Evolutionary conservation across 2,888 invertebrate genomes (phyloP).

Genomic region (Isoperla grammatica): DNA sequence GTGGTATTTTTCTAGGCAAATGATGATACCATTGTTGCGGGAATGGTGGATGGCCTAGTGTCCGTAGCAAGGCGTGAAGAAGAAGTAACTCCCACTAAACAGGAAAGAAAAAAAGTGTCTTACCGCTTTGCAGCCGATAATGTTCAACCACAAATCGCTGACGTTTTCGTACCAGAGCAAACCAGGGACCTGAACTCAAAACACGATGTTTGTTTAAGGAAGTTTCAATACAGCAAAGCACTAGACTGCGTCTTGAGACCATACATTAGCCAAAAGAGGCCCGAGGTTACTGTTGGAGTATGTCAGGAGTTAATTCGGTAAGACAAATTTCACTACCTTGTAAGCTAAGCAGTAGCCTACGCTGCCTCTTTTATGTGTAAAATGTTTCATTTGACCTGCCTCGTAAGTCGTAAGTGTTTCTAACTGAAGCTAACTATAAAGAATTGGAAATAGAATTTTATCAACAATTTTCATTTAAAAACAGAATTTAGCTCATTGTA

Average conservation of each 20-base stretch:
- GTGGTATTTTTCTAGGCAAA: slow-evolving; percentile 20
- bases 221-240: slow-evolving; percentile 78
- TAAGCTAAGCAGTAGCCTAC: too few species aligned
- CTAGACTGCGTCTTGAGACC: slow-evolving; percentile 62
- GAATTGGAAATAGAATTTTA: too few species aligned
- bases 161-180: slow-evolving; percentile 49
- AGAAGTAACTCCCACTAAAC: slow-evolving; percentile 42
- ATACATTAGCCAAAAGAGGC: slow-evolving; percentile 56
- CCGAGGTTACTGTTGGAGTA: slow-evolving; percentile 72
- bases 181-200: slow-evolving; percentile 46
- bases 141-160: slow-evolving; percentile 36
- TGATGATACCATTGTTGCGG: slow-evolving; percentile 83
- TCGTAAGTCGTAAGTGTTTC: too few species aligned
- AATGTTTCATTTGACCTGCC: too few species aligned
- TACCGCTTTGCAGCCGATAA: slow-evolving; percentile 39
- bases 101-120: slow-evolving; percentile 48
- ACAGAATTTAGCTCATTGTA: too few species aligned
- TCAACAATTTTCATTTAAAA: too few species aligned
- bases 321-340: slow-evolving; percentile 15
- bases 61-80: slow-evolving; percentile 76
- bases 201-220: slow-evolving; percentile 66
- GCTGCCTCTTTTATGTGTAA: too few species aligned
- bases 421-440: too few species aligned
- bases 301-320: slow-evolving; percentile 75
- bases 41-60: slow-evolving; percentile 88